phyloP scores from a whole-genome alignment of 2,888 invertebrate species.

The Philereme transversata region DNA sequence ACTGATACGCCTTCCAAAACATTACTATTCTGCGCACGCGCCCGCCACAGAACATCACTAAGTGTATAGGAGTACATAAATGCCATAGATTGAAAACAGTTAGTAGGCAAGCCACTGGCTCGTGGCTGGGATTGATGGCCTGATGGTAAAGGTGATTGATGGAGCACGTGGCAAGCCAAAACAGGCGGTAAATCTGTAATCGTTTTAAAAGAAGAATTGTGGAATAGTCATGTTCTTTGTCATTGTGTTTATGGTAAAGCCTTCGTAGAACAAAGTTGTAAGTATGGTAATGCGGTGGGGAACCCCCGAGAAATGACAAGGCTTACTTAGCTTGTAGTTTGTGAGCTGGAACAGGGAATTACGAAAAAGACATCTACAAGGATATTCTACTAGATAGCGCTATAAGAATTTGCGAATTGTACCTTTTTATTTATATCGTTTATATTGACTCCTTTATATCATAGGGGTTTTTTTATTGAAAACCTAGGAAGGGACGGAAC shows the following conservation, averaged over 20 bases:
- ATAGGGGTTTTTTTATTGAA: no score
- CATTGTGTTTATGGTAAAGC: slow-evolving; percentile 1
- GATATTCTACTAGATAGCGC: no score
- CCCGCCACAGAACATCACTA: slow-evolving; percentile 9
- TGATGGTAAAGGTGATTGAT: slow-evolving; percentile 25
- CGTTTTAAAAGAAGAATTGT: slow-evolving; percentile 8
- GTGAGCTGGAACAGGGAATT: not conserved
- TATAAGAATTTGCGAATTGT: no score
- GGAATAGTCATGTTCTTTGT: not conserved
- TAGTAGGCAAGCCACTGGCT: slow-evolving; percentile 16
- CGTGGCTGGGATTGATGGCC: slow-evolving; percentile 15
- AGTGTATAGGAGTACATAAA: slow-evolving; percentile 7
- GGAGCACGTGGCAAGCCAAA: slow-evolving; percentile 16
- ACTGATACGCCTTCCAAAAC: slow-evolving; percentile 14
- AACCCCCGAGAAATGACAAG: slow-evolving; percentile 6
- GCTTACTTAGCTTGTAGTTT: not conserved
- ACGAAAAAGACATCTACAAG: no score
- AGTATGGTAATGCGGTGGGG: slow-evolving; percentile 4
- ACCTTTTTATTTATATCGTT: no score
- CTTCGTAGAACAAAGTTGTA: slow-evolving; percentile 1
- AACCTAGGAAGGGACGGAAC: no score
- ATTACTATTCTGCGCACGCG: slow-evolving; percentile 24
- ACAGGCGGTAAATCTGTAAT: slow-evolving; percentile 10
- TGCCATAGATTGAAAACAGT: slow-evolving; percentile 14
- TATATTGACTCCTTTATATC: no score